Evolutionary conservation across 2,797 vertebrate genomes (phyloP), one percentile per base, ranked within the genome.

Genomic region (Fringilla coelebs): DNA sequence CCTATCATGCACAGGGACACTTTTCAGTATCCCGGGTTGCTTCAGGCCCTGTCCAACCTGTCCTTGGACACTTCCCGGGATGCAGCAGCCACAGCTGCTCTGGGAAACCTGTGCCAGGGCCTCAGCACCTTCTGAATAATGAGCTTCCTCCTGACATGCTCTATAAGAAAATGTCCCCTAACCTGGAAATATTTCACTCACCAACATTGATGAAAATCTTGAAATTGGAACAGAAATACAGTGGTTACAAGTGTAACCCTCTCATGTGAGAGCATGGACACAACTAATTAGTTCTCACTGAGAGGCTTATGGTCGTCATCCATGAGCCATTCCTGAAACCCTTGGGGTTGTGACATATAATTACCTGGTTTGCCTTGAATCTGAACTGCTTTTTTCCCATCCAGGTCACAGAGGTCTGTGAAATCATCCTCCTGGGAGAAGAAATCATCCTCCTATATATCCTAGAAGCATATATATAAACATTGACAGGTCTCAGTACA

Each of bases 41-140:
- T 65, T 14, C 45, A 51, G 45, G 29, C 3, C 15, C 25, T 0
- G 0, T 24, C 38, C 25, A 77, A 0, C 5, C 38, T 51, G 12
- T 13, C 5, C 43, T 51, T 40, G 49, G 8, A 31, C 10, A 31
- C 10, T 51, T 1, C 10, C 45, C 52, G 58, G 49, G 8, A 13
- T 63, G 46, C 12, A 6, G 4, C 20, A 46, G 20, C n/a, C 49
- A 9, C 24, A 71, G 20, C 29, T 71, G 1, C 51, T 40, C 25
- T 58, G 57, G 38, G 14, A 3, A 57, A 0, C 4, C 19, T 55
- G 13, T n/a, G 62, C 22, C 49, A 57, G 36, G 11, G 6, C 24
- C 28, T 45, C 11, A 1, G 5, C 6, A 31, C 17, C 8, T 45
- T 63, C 24, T 26, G 14, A 38, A 20, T 9, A 34, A 31, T 16